Base-by-base conservation (phyloP, 1,140 invertebrate species). In the Rhizoglyphus robini region DNA sequence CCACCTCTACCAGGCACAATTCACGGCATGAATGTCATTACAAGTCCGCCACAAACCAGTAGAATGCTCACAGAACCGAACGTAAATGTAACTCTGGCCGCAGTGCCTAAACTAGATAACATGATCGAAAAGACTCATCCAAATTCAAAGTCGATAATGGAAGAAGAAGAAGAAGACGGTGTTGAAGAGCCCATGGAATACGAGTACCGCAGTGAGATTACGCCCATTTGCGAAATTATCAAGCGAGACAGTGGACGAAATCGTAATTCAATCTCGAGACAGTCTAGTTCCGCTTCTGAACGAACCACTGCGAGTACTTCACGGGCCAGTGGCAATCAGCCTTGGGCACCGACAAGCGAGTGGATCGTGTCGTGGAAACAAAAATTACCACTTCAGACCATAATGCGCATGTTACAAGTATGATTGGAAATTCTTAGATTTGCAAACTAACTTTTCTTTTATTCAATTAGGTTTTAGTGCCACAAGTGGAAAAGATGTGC, bases 401-500 rank as follows among this genome's bases (percentile, higher is more conserved):
- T 99, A 67, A 98, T 99, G 94, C 81, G 96, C 70, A 81, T 99
- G 71, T 78, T 99, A 47, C 96, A 99, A 80, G 67, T 67, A 63
- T 8, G n/a, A 48, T 3, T 38, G 18, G 27, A 23, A 60, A 4
- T 4, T 4, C 25, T 3, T 29, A 36, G n/a, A 4, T 20, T n/a
- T 60, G 31, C 36, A 31, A 25, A 18, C 54, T 59, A 31, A 23
- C 49, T 4, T 63, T 38, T 30, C 94, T 31, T 97, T 99, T 68
- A 70, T 81, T 99, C 70, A 78, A 99, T 46, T 95, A 99, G 81
- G 96, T 99, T 15, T 79, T 99, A 1, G 96, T 99, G 51, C 96
- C 96, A 54, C 96, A 99, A 81, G 96, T 99, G 11, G 96, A 99
- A 79, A 99, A 99, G 80, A 99, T 99, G 71, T 99, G 96, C 77